Evolutionary conservation across 2,797 vertebrate species (phyloP).

Genomic region (Lerista edwardsae): DNA sequence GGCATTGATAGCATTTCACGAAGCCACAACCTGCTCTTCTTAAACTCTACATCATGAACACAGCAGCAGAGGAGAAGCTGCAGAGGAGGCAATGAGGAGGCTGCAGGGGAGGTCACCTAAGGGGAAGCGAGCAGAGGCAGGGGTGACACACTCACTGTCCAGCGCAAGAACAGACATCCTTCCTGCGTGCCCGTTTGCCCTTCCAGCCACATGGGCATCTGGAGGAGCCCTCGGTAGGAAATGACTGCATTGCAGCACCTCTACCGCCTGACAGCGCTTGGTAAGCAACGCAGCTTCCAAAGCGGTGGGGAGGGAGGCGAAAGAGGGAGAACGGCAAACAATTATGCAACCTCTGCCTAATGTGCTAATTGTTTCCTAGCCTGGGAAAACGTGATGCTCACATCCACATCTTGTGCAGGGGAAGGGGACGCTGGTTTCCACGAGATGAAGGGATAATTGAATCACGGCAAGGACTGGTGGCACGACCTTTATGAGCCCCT

Average conservation of each 20-base stretch:
- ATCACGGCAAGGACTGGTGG: not conserved
- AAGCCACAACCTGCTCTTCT: no score
- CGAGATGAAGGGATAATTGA: accelerated
- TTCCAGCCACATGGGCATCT: conserved; percentile 19
- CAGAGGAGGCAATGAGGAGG: not conserved
- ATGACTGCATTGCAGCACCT: conserved; percentile 22
- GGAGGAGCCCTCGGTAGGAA: conserved; percentile 52
- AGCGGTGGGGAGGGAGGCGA: not conserved
- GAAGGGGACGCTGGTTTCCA: not conserved
- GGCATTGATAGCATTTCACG: no score
- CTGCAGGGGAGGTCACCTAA: not conserved
- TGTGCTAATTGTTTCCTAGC: conserved; percentile 58
- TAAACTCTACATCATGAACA: not conserved
- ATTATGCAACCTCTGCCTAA: conserved; percentile 25
- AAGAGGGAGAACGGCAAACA: not conserved
- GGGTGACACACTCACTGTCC: not conserved
- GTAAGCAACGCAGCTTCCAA: not conserved
- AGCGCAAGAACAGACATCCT: conserved; percentile 27
- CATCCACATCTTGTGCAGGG: not conserved
- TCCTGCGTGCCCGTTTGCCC: conserved; percentile 9
- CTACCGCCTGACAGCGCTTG: not conserved
- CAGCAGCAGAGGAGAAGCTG: not conserved
- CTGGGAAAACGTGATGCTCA: conserved; percentile 48
- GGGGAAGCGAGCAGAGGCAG: not conserved
- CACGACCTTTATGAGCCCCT: not conserved